These are phyloP conservation scores for Charadrius vociferus DNA, from an alignment of 2,113 vertebrate genomes.

Conservation along the genomic window DNA sequence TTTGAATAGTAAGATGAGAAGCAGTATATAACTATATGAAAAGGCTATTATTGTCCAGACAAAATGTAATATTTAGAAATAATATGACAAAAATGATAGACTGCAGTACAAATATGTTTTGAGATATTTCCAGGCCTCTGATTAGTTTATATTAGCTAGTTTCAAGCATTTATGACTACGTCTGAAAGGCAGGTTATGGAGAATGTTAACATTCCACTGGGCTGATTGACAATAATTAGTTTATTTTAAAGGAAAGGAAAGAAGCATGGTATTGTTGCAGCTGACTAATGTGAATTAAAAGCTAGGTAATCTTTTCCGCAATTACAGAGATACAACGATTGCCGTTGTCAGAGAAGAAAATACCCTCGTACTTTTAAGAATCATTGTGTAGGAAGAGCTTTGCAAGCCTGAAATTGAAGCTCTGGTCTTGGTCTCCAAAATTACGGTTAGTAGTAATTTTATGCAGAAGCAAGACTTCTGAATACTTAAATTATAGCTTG, in stretches of 20 bases:
- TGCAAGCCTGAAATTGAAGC: constrained; percentile 58
- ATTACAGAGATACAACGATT: constrained; percentile 56
- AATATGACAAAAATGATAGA: constrained; percentile 40
- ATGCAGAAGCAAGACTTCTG: constrained; percentile 52
- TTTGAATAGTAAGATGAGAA: neutral
- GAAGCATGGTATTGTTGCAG: constrained; percentile 36
- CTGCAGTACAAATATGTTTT: constrained; percentile 48
- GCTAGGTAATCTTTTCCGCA: constrained; percentile 45
- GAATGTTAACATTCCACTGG: constrained; percentile 33
- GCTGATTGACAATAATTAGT: constrained; percentile 58
- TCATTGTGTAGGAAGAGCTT: constrained; percentile 47
- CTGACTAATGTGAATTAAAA: constrained; percentile 55
- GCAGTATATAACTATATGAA: neutral
- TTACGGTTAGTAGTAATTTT: constrained; percentile 49
- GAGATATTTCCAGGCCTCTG: constrained; percentile 10
- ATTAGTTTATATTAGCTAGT: constrained; percentile 56
- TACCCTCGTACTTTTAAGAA: constrained; percentile 39
- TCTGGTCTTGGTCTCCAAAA: constrained; percentile 44
- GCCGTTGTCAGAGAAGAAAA: constrained; percentile 46
- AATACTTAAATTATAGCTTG: constrained; percentile 67
- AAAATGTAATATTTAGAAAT: constrained; percentile 31
- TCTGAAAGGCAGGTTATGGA: constrained; percentile 50
- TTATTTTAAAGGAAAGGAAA: constrained; percentile 51
- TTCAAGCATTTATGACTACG: constrained; percentile 35
- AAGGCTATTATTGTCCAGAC: neutral